Conservation (phyloP, 2,113 vertebrate species). For the Sinocyclocheilus anshuiensis region DNA sequence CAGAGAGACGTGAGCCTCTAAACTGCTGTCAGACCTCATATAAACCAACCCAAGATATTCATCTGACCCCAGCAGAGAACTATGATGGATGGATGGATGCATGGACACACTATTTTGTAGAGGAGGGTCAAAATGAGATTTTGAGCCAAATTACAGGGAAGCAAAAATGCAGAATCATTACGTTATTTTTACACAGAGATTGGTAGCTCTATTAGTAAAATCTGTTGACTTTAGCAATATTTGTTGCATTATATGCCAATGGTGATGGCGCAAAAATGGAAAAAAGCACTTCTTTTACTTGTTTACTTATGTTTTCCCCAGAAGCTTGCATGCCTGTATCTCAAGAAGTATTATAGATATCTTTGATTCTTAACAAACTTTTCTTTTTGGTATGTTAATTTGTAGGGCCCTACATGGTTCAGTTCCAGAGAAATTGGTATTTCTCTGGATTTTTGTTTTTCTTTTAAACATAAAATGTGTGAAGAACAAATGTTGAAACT, state of each 20-base stretch:
- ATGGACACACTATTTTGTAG: neutral
- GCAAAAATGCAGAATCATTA: neutral
- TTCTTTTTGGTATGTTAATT: neutral
- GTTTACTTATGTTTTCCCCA: too few relatives aligned
- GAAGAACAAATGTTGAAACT: too few relatives aligned
- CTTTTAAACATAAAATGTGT: too few relatives aligned
- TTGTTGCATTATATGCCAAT: too few relatives aligned
- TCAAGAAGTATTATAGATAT: neutral
- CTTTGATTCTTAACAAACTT: neutral
- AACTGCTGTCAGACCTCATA: slow-evolving; percentile 21
- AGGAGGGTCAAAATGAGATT: neutral
- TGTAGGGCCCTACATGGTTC: too few relatives aligned
- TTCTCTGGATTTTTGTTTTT: too few relatives aligned
- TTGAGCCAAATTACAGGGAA: neutral
- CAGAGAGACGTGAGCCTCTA: neutral
- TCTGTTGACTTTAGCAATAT: too few relatives aligned
- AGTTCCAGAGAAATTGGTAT: too few relatives aligned
- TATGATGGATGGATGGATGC: neutral
- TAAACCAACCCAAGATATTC: neutral
- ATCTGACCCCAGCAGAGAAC: neutral
- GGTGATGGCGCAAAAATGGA: too few relatives aligned
- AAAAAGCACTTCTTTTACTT: too few relatives aligned
- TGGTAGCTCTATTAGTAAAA: too few relatives aligned
- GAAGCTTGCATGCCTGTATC: neutral
- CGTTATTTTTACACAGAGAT: neutral